Evolutionary conservation across 1,140 invertebrate genomes (phyloP), one percentile per base, ranked within the genome.

Genomic region (Protaetia brevitarsis): DNA sequence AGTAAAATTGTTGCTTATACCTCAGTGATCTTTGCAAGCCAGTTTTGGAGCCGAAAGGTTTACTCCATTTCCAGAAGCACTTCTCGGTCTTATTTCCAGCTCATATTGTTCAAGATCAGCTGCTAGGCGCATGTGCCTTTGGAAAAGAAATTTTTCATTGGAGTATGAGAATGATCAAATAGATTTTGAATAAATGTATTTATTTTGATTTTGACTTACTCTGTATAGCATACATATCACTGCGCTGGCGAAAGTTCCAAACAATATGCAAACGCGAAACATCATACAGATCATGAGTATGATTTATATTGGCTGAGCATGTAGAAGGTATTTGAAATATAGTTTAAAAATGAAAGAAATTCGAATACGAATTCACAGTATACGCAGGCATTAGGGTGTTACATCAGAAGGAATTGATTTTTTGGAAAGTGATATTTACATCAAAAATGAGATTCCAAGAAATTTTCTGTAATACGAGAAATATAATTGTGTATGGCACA

Each of bases 21-120:
- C 68, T 87, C 85, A 58, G 87, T 86, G 59, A 87, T 81, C 75
- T 85, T 87, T 91, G 89, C 3, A 91, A 74, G 28, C 88, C 89
- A 6, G 89, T 83, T 73, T 89, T 89, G 0, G 89, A 88, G 0
- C 89, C 89, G 57, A 88, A 88, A 1, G 88, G 84, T 67, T 86
- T 84, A 0, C 87, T n/a, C 86, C 62, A 90, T 86, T 79, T 93
- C 91, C 36, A 92, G 79, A 1, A 91, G 75, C 2, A 94, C 84
- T 71, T 94, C 92, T 68, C 93, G 89, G 88, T 16, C 88, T 82
- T 11, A 94, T 88, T 89, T 81, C 92, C 92, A 94, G 0, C 89
- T 88, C 84, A 91, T 93, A 71, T 93, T 94, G 74, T 92, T 91
- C 13, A 94, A n/a, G 74, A 78, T 93, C 90, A 4, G 91, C 90